A percentile compares a stretch with the other conserved stretches of the same genome.
Evolutionary conservation across 2,797 vertebrate genomes (phyloP).

Genomic region (Leontocebus nigricollis): DNA sequence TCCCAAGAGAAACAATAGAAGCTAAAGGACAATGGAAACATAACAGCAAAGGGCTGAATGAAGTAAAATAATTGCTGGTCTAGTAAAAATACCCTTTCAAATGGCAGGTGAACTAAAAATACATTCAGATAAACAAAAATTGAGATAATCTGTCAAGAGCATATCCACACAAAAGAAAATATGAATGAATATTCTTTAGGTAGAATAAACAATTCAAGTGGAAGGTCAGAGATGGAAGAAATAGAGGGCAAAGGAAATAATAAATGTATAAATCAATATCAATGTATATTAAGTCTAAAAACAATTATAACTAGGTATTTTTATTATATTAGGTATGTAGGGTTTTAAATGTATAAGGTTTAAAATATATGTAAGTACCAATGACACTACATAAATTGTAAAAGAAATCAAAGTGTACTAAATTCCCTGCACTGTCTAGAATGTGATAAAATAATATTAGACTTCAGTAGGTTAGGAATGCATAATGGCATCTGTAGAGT

Average conservation of each 20-base stretch:
- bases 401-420: background rate
- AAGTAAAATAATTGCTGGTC: background rate
- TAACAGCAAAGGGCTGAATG: background rate
- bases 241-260: background rate
- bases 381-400: background rate
- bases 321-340: background rate
- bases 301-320: background rate
- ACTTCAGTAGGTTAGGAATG: background rate
- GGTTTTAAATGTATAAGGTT: background rate
- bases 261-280: background rate
- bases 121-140: conserved; percentile 12
- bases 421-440: background rate
- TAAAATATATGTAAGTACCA: background rate
- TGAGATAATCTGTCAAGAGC: background rate
- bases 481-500: background rate
- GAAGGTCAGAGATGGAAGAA: background rate
- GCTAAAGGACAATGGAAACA: background rate
- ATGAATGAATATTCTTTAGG: background rate
- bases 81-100: background rate
- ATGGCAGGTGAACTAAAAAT: background rate
- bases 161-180: conserved; percentile 21
- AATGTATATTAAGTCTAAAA: background rate
- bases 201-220: background rate
- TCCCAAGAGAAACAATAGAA: background rate
- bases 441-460: background rate